Evolutionary conservation across 2,888 invertebrate genomes (phyloP).

Genomic region (Sesamia inferens): DNA sequence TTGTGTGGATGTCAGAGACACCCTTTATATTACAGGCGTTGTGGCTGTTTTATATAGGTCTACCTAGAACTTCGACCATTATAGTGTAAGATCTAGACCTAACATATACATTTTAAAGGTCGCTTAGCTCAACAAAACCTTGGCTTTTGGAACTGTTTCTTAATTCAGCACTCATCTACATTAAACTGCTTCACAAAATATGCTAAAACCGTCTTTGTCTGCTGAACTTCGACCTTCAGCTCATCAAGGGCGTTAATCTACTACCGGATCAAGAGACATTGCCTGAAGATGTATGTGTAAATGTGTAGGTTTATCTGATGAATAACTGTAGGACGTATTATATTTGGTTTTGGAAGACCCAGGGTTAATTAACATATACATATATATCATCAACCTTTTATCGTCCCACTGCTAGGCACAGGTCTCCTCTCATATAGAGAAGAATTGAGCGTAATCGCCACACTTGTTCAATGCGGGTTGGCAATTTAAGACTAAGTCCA

Average conservation of each 20-base stretch:
- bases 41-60: no score
- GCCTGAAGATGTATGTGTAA: conserved; percentile 19
- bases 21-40: no score
- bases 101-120: background rate
- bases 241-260: conserved; percentile 18
- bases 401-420: no score
- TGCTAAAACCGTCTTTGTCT: conserved; percentile 36
- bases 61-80: background rate
- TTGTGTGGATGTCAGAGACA: no score
- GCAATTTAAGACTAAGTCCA: no score
- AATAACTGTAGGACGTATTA: conserved; percentile 1
- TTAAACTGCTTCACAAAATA: conserved; percentile 20
- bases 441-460: no score
- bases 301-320: conserved; percentile 5
- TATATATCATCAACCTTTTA: no score
- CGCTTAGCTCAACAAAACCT: conserved; percentile 10
- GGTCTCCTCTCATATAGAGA: no score
- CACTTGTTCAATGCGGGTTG: no score
- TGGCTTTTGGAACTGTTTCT: conserved; percentile 29
- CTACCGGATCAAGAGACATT: conserved; percentile 13
- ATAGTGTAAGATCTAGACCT: background rate
- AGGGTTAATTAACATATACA: background rate
- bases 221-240: conserved; percentile 29
- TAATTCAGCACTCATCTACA: conserved; percentile 28
- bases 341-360: background rate